phyloP scores from a whole-genome alignment of 64 coral and sea anemone genomes.

The Pocillopora verrucosa region DNA sequence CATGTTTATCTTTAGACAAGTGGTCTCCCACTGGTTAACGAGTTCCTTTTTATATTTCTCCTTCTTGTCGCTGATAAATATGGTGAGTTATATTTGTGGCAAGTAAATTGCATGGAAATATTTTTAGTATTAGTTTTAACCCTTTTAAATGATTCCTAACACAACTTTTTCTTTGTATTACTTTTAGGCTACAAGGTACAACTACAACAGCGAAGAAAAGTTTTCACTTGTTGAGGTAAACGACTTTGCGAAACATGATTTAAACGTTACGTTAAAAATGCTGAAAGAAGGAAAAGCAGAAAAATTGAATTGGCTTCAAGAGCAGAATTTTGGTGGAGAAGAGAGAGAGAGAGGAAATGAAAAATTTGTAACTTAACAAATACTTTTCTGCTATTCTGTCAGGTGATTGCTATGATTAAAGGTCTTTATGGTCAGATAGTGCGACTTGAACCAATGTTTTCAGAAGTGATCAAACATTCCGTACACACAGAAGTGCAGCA shows the following conservation, averaged over 20 bases:
- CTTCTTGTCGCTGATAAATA: no score
- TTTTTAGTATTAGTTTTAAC: no score
- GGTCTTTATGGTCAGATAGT: constrained; percentile 93
- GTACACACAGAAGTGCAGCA: constrained; percentile 81
- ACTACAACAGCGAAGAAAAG: constrained; percentile 98
- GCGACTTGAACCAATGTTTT: constrained; percentile 87
- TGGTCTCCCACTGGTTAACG: no score
- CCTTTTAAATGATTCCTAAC: background rate
- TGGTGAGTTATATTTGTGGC: no score
- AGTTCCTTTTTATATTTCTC: no score
- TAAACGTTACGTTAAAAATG: no score
- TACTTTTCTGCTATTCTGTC: background rate
- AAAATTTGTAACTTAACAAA: background rate
- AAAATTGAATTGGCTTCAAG: no score
- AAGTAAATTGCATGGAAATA: no score
- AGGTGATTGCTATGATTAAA: constrained; percentile 99
- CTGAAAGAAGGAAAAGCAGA: no score
- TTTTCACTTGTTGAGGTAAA: constrained; percentile 94
- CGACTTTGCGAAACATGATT: background rate
- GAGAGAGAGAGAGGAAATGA: background rate
- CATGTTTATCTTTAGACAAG: no score
- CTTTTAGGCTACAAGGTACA: constrained; percentile 95
- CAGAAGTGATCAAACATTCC: constrained; percentile 83
- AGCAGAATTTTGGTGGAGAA: background rate
- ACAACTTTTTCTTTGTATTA: background rate